These are phyloP conservation scores for Phorcus lineatus DNA, from an alignment of 2,888 invertebrate genomes.

Conservation along the genomic window DNA sequence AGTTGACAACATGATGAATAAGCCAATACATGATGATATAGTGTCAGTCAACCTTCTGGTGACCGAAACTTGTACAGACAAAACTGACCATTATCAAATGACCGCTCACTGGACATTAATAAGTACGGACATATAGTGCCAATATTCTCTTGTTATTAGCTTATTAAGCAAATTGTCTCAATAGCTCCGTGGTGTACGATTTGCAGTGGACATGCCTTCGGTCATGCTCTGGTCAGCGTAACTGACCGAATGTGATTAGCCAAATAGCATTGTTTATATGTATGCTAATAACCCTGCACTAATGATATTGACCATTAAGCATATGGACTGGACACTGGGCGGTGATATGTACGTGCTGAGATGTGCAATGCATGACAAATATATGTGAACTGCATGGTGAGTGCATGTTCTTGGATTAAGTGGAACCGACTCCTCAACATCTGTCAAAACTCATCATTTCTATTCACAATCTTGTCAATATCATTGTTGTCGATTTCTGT, in stretches of 20 bases:
- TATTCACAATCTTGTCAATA: neutral
- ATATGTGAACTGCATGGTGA: neutral
- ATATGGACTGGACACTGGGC: neutral
- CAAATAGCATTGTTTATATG: slow-evolving; percentile 8
- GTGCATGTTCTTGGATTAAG: neutral
- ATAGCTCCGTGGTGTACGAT: neutral
- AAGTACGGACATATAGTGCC: neutral
- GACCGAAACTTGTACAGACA: neutral
- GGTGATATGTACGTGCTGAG: neutral
- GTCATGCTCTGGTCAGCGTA: neutral
- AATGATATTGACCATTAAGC: slow-evolving; percentile 13
- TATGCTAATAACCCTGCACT: neutral
- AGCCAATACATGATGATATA: too few relatives aligned
- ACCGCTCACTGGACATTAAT: neutral
- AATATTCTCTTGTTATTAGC: neutral
- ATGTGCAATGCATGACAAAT: neutral
- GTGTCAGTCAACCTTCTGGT: too few relatives aligned
- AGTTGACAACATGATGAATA: too few relatives aligned
- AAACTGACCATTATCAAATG: neutral
- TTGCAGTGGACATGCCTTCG: neutral
- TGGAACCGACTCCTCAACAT: neutral
- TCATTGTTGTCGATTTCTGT: neutral
- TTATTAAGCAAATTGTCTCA: slow-evolving; percentile 3
- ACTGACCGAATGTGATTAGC: neutral
- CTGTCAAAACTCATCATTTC: neutral